Evolutionary conservation across 2,888 invertebrate species (phyloP).

Genomic region (Drosophila dives): DNA sequence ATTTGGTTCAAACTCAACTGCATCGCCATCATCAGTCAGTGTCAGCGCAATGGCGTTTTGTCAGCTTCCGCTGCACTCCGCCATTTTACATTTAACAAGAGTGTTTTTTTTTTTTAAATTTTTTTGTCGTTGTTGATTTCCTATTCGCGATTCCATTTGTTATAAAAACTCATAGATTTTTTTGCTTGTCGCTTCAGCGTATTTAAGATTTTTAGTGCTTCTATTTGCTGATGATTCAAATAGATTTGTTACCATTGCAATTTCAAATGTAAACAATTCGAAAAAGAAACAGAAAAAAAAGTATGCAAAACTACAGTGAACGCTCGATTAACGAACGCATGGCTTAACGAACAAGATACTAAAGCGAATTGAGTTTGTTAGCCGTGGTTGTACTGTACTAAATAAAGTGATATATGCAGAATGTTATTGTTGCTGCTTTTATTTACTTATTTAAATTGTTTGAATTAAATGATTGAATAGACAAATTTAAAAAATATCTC

Average conservation of each 20-base stretch:
- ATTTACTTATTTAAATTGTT: neutral
- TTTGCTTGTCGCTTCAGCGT: conserved; percentile 11
- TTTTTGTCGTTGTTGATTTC: conserved; percentile 29
- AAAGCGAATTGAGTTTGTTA: neutral
- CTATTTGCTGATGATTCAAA: conserved; percentile 17
- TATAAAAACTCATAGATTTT: conserved; percentile 22
- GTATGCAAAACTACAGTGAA: neutral
- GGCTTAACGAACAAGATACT: neutral
- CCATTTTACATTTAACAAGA: conserved; percentile 58
- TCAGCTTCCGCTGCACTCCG: conserved; percentile 72
- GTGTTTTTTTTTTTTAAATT: conserved; percentile 23
- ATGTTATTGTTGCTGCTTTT: neutral
- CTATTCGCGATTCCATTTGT: conserved; percentile 40
- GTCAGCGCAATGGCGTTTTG: conserved; percentile 78
- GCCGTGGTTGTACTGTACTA: neutral
- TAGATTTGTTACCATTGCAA: conserved; percentile 28
- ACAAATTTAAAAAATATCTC: neutral
- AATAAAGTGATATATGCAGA: neutral
- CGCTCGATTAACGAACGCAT: neutral
- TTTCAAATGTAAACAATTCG: neutral
- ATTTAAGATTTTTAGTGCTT: conserved; percentile 33
- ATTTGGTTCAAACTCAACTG: conserved; percentile 20
- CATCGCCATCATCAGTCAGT: conserved; percentile 77
- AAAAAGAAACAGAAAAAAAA: neutral
- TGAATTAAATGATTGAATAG: neutral